Percentiles rank a stretch among this genome's conserved stretches.
Evolutionary conservation across 2,797 vertebrate genomes (phyloP).

Genomic region (Arnoldichthys spilopterus): DNA sequence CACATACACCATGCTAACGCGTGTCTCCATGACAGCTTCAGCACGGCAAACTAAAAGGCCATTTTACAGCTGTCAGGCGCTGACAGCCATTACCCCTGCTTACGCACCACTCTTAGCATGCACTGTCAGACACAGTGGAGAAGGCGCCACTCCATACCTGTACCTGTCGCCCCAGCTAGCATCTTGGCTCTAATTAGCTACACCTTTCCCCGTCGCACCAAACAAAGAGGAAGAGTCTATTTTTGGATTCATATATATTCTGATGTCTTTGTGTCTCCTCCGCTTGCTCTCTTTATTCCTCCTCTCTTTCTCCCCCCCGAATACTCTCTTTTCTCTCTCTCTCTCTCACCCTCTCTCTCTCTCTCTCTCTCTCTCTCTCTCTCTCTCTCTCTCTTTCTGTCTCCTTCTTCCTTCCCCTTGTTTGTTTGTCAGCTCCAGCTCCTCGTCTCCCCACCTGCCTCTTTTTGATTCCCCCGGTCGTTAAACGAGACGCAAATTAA

Average conservation of each 20-base stretch:
- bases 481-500: constrained; percentile 68
- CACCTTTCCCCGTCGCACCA: constrained; percentile 70
- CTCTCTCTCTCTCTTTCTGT: constrained; percentile 22
- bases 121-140: constrained; percentile 84
- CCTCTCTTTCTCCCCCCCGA: constrained; percentile 38
- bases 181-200: constrained; percentile 86
- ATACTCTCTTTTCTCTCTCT: constrained; percentile 26
- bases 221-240: constrained; percentile 62
- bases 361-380: constrained; percentile 46
- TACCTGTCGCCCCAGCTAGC: constrained; percentile 66
- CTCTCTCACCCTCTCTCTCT: constrained; percentile 43
- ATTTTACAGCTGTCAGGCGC: constrained; percentile 75
- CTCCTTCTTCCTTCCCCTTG: constrained; percentile 49
- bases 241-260: constrained; percentile 64
- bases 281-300: constrained; percentile 42
- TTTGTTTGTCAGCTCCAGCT: constrained; percentile 61
- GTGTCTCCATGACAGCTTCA: constrained; percentile 62
- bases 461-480: constrained; percentile 60
- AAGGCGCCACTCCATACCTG: constrained; percentile 80
- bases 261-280: constrained; percentile 68
- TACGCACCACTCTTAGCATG: constrained; percentile 84
- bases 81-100: constrained; percentile 88
- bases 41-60: constrained; percentile 64
- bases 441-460: constrained; percentile 51
- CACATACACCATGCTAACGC: constrained; percentile 53